Conservation (phyloP, 2,888 invertebrate genomes). For the Meta bourneti region DNA sequence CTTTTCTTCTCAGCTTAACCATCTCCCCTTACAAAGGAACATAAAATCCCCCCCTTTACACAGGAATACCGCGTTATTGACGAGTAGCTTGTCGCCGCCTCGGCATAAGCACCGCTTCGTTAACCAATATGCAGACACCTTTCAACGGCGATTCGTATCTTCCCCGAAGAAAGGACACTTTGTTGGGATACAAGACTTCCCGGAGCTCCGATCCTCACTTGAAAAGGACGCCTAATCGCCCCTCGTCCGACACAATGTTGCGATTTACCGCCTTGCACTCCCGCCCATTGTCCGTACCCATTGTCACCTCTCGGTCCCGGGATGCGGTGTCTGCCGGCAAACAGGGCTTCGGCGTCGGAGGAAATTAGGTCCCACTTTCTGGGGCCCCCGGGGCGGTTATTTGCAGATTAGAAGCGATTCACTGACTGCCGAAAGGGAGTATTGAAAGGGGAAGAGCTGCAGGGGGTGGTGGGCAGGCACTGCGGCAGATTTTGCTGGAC, state of each 20-base stretch:
- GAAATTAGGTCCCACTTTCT: conserved; percentile 63
- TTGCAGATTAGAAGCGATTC: conserved; percentile 76
- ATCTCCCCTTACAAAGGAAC: too few species aligned
- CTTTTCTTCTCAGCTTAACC: too few species aligned
- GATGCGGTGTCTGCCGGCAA: conserved; percentile 5
- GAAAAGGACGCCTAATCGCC: conserved; percentile 35
- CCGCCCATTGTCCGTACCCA: conserved; percentile 15
- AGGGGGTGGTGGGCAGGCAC: background rate
- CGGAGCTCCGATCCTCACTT: conserved; percentile 20
- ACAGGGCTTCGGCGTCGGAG: conserved; percentile 10
- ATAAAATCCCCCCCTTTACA: background rate
- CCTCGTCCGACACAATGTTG: conserved; percentile 59
- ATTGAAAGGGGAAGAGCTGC: conserved; percentile 1
- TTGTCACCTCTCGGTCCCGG: conserved; percentile 52
- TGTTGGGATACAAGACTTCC: conserved; percentile 67
- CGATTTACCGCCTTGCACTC: conserved; percentile 33
- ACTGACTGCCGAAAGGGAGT: conserved; percentile 15
- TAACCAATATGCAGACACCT: conserved; percentile 54
- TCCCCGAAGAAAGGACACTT: conserved; percentile 51
- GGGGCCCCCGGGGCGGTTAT: conserved; percentile 64
- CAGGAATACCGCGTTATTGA: background rate
- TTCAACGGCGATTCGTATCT: conserved; percentile 48
- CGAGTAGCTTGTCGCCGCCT: conserved; percentile 31
- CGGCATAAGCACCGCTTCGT: conserved; percentile 32
- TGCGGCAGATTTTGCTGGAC: background rate